These are phyloP conservation scores for Nyctalus aviator DNA, from an alignment of 2,797 vertebrate genomes.

Conservation along the genomic window DNA sequence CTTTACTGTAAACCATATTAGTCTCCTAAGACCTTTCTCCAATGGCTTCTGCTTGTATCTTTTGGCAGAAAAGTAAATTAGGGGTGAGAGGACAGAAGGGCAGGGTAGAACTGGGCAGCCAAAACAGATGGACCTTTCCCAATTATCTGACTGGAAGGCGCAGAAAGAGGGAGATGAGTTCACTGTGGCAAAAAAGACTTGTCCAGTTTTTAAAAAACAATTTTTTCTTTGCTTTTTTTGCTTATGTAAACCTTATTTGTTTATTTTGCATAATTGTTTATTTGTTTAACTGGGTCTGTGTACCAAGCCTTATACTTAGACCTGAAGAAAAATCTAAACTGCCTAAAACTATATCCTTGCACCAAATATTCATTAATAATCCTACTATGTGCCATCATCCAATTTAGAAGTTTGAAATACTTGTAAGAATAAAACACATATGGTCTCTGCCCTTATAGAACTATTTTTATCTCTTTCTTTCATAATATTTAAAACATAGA, in stretches of 20 bases:
- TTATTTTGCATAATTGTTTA: not conserved
- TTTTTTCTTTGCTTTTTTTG: not conserved
- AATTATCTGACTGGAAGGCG: not conserved
- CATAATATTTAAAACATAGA: not conserved
- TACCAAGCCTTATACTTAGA: not conserved
- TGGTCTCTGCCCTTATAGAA: not conserved
- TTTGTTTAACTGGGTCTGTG: not conserved
- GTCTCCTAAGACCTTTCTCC: not conserved
- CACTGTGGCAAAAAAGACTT: accelerated
- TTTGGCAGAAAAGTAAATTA: not conserved
- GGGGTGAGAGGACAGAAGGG: not conserved
- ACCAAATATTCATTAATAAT: not conserved
- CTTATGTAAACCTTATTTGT: not conserved
- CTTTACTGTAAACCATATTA: not conserved
- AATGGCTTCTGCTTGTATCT: not conserved
- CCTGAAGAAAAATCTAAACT: not conserved
- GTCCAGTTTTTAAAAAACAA: not conserved
- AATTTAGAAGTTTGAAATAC: not conserved
- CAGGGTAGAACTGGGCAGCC: not conserved
- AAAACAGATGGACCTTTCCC: not conserved
- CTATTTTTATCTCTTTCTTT: not conserved
- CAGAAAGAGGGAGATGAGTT: not conserved
- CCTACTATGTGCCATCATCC: accelerated
- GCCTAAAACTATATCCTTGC: not conserved
- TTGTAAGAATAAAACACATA: not conserved